phyloP scores from a whole-genome alignment of 2,888 invertebrate genomes.

The Hypomecis atomaria region DNA sequence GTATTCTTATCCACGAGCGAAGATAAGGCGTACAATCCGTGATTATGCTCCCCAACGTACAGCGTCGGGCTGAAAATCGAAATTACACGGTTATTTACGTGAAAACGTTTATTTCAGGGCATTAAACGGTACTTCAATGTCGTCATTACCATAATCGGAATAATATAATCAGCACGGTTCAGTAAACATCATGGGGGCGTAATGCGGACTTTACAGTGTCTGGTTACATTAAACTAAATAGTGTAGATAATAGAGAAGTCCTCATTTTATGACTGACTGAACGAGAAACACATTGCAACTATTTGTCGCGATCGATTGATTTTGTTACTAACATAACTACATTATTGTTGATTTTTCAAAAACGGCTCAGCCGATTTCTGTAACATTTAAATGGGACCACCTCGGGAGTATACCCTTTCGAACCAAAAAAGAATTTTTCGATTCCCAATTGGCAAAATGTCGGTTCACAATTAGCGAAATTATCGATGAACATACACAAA shows the following conservation, averaged over 20 bases:
- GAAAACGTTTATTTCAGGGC: slow-evolving; percentile 10
- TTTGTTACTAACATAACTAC: too few relatives aligned
- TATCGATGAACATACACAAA: too few relatives aligned
- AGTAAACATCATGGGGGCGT: slow-evolving; percentile 30
- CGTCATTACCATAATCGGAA: slow-evolving; percentile 25
- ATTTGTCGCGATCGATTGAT: too few relatives aligned
- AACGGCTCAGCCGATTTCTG: too few relatives aligned
- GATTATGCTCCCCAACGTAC: slow-evolving; percentile 94
- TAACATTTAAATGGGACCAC: too few relatives aligned
- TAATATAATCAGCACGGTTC: slow-evolving; percentile 27
- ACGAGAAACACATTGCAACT: too few relatives aligned
- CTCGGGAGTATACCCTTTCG: too few relatives aligned
- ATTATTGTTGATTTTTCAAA: too few relatives aligned
- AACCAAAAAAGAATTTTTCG: too few relatives aligned
- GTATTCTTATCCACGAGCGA: slow-evolving; percentile 96
- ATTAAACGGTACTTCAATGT: slow-evolving; percentile 10
- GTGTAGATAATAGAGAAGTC: slow-evolving; percentile 3
- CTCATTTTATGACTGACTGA: background rate
- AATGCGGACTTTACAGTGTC: slow-evolving; percentile 17
- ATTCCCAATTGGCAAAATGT: too few relatives aligned
- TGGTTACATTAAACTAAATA: background rate
- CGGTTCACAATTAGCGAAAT: too few relatives aligned
- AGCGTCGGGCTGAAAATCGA: slow-evolving; percentile 90
- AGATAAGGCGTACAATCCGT: slow-evolving; percentile 96
- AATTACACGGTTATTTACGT: slow-evolving; percentile 17